Base-by-base conservation (phyloP, 1,140 invertebrate genomes). In the Megathymus violae region DNA sequence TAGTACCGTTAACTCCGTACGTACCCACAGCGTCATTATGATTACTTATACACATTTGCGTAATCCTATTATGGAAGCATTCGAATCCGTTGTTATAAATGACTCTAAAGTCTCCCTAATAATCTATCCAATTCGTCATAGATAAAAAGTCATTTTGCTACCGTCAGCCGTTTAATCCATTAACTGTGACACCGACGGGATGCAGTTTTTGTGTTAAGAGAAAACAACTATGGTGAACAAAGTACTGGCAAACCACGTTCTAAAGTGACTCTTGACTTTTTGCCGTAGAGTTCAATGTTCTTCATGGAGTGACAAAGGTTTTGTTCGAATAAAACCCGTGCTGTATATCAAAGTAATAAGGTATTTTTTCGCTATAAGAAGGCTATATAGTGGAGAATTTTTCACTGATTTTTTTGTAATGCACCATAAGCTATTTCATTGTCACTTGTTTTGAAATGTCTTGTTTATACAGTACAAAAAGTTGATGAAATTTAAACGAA, bases 101-200 rank as follows among this genome's bases (percentile, higher is more conserved):
- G 71, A 54, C 11, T 51, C 22, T 40, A 38, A 68, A 66, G 67
- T 64, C 63, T 62, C 67, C 67, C 61, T 67, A 52, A 62, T 73
- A 66, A 74, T 64, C 43, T 71, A 9, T 70, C 60, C 36, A 73
- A 80, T 85, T 80, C 73, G 78, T 78, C 74, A 80, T 52, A 68
- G 69, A 74, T 74, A 78, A 71, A 70, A 63, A 62, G 16, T 62
- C 52, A 46, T 69, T 80, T 85, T 65, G 64, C 63, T 58, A 69
- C 73, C 67, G 71, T 71, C 71, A 71, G 38, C 58, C 59, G 60
- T 64, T 69, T 82, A 76, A 80, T 78, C 71, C 69, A 40, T 64
- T 74, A 64, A 70, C 67, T 22, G 56, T 61, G 58, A 67, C 62
- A 69, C 46, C 56, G 52, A 64, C 62, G 41, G 64, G 64, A 69